Evolutionary conservation across 2,888 invertebrate genomes (phyloP), one percentile per base, ranked within the genome.

Genomic region (Eretmocerus hayati): DNA sequence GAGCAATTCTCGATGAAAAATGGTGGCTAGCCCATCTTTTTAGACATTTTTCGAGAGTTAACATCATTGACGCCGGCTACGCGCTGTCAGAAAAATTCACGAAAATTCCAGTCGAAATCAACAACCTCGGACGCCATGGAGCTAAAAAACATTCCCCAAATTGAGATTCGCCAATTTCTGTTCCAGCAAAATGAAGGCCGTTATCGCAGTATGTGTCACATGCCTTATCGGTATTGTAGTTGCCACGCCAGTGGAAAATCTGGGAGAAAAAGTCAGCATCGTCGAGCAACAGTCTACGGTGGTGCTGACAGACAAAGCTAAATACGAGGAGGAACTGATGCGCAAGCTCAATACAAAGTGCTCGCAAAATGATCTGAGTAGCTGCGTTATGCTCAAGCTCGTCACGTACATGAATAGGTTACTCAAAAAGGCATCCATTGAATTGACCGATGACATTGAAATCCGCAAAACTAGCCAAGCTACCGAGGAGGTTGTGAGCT

Each of bases 331-430:
- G 57, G 78, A 81, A 19, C 75, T 90, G 11, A 74, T 87, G 58
- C 79, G 82, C 38, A 88, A 87, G 58, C 73, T 90, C 32, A 88
- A 86, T 64, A 75, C 77, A 58, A 88, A 87, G 75, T 90, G 90
- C 65, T 78, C 82, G 4, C 81, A 85, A 57, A 78, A 83, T 45
- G 89, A 90, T 62, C 80, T 86, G 38, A 85, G 86, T 31, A 84
- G 89, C 8, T 90, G 90, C 67, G 83, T 87, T 65, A 88, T 89
- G 77, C 75, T 87, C 18, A 90, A 89, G 70, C 71, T 89, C 59
- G 84, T 89, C 32, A 83, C 85, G 16, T 89, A 88, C 67, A 86
- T 89, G 73, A 89, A 90, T 73, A 77, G 83, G 55, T 78, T 88
- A 72, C 75, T 89, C 63, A 83, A 88, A 67, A 89, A 88, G 57